Percentiles rank a stretch among this genome's conserved stretches.
Conservation (phyloP, 2,797 vertebrate genomes). For the Cirrhinus molitorella region DNA sequence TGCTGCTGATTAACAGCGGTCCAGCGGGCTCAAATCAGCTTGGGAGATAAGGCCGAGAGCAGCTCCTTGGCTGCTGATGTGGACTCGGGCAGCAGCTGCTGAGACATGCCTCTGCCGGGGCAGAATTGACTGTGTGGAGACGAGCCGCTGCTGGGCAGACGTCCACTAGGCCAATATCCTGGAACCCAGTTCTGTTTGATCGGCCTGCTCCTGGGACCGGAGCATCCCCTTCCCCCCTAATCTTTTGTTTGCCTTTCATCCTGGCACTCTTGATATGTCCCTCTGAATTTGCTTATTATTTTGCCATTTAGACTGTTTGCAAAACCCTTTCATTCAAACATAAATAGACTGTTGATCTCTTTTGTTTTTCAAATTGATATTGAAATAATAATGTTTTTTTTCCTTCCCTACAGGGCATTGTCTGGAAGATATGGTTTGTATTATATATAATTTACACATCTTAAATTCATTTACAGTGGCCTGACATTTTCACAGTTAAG, state of each 20-base stretch:
- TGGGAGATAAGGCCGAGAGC: conserved; percentile 59
- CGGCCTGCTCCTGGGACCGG: conserved; percentile 38
- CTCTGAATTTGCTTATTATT: conserved; percentile 49
- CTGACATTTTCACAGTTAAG: neutral
- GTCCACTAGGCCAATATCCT: conserved; percentile 59
- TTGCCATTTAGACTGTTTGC: conserved; percentile 13
- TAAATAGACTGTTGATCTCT: conserved; percentile 19
- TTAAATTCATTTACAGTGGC: neutral
- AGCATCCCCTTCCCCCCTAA: conserved; percentile 49
- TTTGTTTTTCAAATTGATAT: neutral
- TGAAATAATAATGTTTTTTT: conserved; percentile 27
- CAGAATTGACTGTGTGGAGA: conserved; percentile 60
- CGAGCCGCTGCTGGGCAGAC: conserved; percentile 59
- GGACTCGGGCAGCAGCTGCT: conserved; percentile 62
- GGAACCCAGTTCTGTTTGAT: conserved; percentile 49
- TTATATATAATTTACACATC: conserved; percentile 39
- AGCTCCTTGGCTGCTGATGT: conserved; percentile 60
- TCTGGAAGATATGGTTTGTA: conserved; percentile 88
- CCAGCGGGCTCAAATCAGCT: conserved; percentile 63
- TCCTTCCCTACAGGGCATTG: conserved; percentile 76
- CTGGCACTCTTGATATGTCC: conserved; percentile 47
- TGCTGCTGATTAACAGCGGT: conserved; percentile 64
- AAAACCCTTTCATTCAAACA: conserved; percentile 19
- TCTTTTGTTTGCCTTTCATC: conserved; percentile 49
- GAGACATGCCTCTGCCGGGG: conserved; percentile 56